These are phyloP conservation scores for Apamea monoglypha DNA, from an alignment of 2,888 invertebrate species.

Conservation along the genomic window DNA sequence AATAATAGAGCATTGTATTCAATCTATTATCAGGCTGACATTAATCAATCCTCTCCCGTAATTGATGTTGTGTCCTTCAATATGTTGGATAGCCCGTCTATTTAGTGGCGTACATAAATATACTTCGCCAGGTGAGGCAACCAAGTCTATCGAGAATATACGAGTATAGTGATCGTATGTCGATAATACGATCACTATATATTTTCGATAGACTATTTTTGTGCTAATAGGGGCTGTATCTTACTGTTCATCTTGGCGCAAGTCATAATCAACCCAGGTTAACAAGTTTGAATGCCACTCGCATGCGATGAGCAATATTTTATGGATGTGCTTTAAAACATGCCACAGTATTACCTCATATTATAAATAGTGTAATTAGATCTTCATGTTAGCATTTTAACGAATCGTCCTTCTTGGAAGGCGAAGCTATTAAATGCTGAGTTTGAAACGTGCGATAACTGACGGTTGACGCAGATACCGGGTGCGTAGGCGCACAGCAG, in stretches of 20 bases:
- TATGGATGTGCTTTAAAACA: slow-evolving; percentile 35
- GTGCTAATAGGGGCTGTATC: slow-evolving; percentile 30
- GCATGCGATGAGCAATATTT: slow-evolving; percentile 28
- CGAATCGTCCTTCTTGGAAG: slow-evolving; percentile 71
- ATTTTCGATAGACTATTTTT: slow-evolving; percentile 25
- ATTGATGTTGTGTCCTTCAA: slow-evolving; percentile 56
- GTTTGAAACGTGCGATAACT: slow-evolving; percentile 72
- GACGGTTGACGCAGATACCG: slow-evolving; percentile 76
- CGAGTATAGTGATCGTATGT: no score
- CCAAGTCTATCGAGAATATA: no score
- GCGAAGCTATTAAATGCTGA: slow-evolving; percentile 69
- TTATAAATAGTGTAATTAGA: slow-evolving; percentile 50
- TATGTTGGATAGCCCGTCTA: slow-evolving; percentile 36
- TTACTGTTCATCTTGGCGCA: slow-evolving; percentile 22
- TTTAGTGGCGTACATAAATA: slow-evolving; percentile 34
- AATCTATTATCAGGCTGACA: slow-evolving; percentile 43
- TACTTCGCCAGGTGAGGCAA: slow-evolving; percentile 9
- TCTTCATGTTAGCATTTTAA: slow-evolving; percentile 57
- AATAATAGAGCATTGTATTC: slow-evolving; percentile 49
- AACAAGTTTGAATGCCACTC: slow-evolving; percentile 23
- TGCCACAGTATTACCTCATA: slow-evolving; percentile 24
- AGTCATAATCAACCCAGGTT: slow-evolving; percentile 19
- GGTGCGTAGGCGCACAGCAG: slow-evolving; percentile 84
- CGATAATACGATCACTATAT: slow-evolving; percentile 26
- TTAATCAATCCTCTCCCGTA: slow-evolving; percentile 52